Evolutionary conservation across 2,888 invertebrate species (phyloP), one percentile per base, ranked within the genome.

Genomic region (Luperina testacea): DNA sequence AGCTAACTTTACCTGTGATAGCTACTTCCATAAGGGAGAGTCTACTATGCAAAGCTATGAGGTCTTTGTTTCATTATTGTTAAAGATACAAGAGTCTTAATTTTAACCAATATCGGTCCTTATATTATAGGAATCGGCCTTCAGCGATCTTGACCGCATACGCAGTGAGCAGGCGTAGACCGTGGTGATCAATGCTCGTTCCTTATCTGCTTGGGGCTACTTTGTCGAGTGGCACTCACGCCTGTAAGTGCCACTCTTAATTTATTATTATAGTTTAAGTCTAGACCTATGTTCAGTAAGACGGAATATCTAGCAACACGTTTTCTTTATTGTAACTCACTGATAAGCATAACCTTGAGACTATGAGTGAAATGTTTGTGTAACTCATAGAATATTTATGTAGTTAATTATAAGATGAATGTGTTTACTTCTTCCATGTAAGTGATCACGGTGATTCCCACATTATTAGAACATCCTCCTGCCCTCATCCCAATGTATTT

Each of bases 341-440:
- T 82, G 80, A 80, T 80, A 80, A 82, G 61, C 24, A 1, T 48
- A 8, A 8, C 80, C 80, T 75, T 82, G 68, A 63, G 42, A 24
- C 7, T 7, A 7, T 61, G 38, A 80, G 61, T 82, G 45, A 76
- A 75, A 68, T 81, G 74, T 73, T 73, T 73, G 74, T 73, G 17
- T n/a, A 73, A 64, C 64, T 81, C 24, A 20, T 65, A 57, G 27
- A 57, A 65, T 81, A 79, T 81, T 42, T 81, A 32, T 72, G 38
- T 80, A 27, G n/a, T n/a, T 38, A 38, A 38, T 38, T 38, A 38
- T 38, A 38, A 38, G 5, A 38, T 38, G 27, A 48, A 3, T 78
- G 8, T 67, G n/a, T 77, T 53, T 20, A 53, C 7, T 2, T 59
- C 13, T 57, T 70, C 24, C n/a, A 1, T 53, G 32, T 53, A 5